Percentiles rank a stretch among this genome's conserved stretches.
These are phyloP conservation scores for Microcebus tavaratra DNA, from an alignment of 2,113 vertebrate species.

Conservation along the genomic window DNA sequence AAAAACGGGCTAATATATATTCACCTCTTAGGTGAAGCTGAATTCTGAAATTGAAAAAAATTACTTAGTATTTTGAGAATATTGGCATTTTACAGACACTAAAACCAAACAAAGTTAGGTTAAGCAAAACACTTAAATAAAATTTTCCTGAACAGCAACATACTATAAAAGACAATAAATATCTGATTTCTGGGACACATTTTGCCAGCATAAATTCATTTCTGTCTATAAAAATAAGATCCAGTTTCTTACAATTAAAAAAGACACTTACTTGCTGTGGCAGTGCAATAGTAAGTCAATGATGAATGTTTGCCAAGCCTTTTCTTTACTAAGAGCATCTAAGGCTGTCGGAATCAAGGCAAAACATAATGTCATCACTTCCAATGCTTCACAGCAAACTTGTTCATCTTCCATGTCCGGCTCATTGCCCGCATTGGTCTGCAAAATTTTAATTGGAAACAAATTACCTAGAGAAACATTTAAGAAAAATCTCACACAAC, in stretches of 20 bases:
- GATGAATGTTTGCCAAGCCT: slow-evolving; percentile 99
- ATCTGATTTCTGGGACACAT: not conserved
- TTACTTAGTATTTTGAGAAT: not conserved
- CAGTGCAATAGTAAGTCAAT: slow-evolving; percentile 98
- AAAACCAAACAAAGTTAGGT: slow-evolving; percentile 45
- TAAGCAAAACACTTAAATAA: slow-evolving; percentile 16
- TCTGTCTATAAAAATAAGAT: slow-evolving; percentile 31
- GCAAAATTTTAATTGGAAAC: slow-evolving; percentile 71
- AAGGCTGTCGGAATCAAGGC: slow-evolving; percentile 97
- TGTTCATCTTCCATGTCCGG: slow-evolving; percentile 97
- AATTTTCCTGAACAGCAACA: not conserved
- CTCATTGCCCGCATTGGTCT: slow-evolving; percentile 97
- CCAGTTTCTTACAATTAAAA: slow-evolving; percentile 24
- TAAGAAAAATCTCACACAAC: slow-evolving; percentile 45
- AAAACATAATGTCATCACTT: slow-evolving; percentile 99
- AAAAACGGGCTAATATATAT: not conserved
- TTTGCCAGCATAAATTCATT: slow-evolving; percentile 9
- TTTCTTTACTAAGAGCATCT: slow-evolving; percentile 98
- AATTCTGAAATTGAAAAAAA: slow-evolving; percentile 41
- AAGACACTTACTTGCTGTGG: slow-evolving; percentile 96
- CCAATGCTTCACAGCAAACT: slow-evolving; percentile 98
- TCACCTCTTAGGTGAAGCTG: not conserved
- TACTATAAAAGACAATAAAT: not conserved
- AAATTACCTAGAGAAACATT: slow-evolving; percentile 42
- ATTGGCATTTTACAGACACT: slow-evolving; percentile 25